Conservation (phyloP, 1,140 invertebrate species). For the Zaprionus gabonicus region DNA sequence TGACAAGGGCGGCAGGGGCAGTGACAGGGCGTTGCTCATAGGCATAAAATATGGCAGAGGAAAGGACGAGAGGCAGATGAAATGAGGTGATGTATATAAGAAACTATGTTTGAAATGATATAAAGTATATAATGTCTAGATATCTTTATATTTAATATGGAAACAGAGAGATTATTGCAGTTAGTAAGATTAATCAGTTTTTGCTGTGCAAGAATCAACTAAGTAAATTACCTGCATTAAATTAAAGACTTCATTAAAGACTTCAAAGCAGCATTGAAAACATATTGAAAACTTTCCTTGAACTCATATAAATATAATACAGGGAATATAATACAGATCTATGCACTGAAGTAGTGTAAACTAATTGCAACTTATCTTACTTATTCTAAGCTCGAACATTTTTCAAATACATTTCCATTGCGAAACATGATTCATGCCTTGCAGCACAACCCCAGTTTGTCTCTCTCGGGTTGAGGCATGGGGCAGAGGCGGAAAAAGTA, state of each 20-base stretch:
- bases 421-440: neutral
- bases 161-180: too few relatives aligned
- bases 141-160: too few relatives aligned
- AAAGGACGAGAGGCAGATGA: neutral
- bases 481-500: conserved; percentile 58
- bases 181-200: too few relatives aligned
- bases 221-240: too few relatives aligned
- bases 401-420: neutral
- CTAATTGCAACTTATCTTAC: neutral
- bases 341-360: neutral
- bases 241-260: too few relatives aligned
- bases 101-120: too few relatives aligned
- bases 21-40: neutral
- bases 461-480: neutral
- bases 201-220: too few relatives aligned
- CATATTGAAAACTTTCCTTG: too few relatives aligned
- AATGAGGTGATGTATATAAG: too few relatives aligned
- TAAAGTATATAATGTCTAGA: too few relatives aligned
- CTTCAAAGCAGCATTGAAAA: too few relatives aligned
- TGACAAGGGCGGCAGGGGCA: neutral
- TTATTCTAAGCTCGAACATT: neutral
- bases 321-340: neutral
- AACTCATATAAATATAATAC: too few relatives aligned
- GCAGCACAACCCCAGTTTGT: neutral
- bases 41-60: neutral